Evolutionary conservation across 2,888 invertebrate species (phyloP).

Genomic region (Piscicola geometra): DNA sequence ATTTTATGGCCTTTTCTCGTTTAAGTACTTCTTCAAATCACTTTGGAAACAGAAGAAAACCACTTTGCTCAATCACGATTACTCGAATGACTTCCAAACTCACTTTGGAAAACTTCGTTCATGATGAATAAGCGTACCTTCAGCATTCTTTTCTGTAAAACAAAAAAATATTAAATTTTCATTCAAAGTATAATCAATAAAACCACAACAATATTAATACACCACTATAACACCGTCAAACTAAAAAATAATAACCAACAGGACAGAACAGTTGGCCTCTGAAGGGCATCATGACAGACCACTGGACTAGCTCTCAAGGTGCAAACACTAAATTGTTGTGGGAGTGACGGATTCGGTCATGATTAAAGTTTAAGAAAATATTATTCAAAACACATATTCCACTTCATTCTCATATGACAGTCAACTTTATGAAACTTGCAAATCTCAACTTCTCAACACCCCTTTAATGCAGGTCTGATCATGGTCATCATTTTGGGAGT

Average conservation of each 20-base stretch:
- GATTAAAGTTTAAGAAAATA: neutral
- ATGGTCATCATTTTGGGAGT: slow-evolving; percentile 29
- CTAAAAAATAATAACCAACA: neutral
- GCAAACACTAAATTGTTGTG: neutral
- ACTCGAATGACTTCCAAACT: neutral
- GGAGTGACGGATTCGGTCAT: neutral
- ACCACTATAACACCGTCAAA: neutral
- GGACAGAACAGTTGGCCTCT: slow-evolving; percentile 15
- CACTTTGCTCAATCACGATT: slow-evolving; percentile 1
- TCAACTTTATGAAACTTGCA: neutral
- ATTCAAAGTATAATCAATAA: too few species aligned
- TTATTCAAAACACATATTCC: too few species aligned
- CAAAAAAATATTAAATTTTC: too few species aligned
- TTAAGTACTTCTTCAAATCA: slow-evolving; percentile 8
- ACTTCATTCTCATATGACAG: neutral
- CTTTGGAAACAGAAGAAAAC: too few species aligned
- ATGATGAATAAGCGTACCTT: too few species aligned
- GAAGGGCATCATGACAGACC: slow-evolving; percentile 7
- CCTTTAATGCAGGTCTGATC: slow-evolving; percentile 10
- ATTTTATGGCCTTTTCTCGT: neutral
- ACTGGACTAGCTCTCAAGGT: slow-evolving; percentile 28
- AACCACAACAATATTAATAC: too few species aligned
- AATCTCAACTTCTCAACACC: neutral
- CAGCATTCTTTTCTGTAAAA: too few species aligned
- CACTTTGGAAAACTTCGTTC: too few species aligned